Evolutionary conservation across 2,113 vertebrate genomes (phyloP).

Genomic region (Sula dactylatra): DNA sequence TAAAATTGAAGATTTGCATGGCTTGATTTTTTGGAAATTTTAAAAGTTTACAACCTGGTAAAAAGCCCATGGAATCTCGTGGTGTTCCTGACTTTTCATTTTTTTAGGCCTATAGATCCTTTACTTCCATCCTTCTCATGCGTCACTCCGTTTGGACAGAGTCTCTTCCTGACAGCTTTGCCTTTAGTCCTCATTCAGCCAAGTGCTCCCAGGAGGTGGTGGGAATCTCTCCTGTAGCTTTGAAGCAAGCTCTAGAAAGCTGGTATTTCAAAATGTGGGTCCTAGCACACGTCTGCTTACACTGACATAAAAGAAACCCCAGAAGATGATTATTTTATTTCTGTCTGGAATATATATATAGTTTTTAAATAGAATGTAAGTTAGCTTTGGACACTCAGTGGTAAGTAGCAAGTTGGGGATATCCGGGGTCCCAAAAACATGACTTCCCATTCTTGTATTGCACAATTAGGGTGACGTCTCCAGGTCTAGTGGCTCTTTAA

Average conservation of each 20-base stretch:
- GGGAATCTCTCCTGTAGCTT: neutral
- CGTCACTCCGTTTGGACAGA: neutral
- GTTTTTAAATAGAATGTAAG: neutral
- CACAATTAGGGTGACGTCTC: neutral
- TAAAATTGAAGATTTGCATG: neutral
- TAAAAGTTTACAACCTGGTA: neutral
- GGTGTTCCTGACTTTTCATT: neutral
- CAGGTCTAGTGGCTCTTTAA: neutral
- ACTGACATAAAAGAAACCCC: neutral
- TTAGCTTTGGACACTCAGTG: neutral
- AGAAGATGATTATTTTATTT: neutral
- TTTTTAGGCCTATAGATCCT: neutral
- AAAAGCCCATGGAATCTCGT: neutral
- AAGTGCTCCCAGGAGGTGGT: neutral
- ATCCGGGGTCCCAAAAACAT: neutral
- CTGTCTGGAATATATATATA: neutral
- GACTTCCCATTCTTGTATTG: neutral
- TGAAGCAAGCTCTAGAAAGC: neutral
- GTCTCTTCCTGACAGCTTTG: neutral
- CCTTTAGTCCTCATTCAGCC: neutral
- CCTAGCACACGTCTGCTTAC: neutral
- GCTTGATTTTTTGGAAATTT: neutral
- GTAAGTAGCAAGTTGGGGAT: neutral
- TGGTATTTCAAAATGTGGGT: neutral
- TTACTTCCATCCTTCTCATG: neutral